A percentile compares a stretch with the other conserved stretches of the same genome.
phyloP scores from a whole-genome alignment of 2,113 vertebrate genomes.

The Pygoscelis adeliae region DNA sequence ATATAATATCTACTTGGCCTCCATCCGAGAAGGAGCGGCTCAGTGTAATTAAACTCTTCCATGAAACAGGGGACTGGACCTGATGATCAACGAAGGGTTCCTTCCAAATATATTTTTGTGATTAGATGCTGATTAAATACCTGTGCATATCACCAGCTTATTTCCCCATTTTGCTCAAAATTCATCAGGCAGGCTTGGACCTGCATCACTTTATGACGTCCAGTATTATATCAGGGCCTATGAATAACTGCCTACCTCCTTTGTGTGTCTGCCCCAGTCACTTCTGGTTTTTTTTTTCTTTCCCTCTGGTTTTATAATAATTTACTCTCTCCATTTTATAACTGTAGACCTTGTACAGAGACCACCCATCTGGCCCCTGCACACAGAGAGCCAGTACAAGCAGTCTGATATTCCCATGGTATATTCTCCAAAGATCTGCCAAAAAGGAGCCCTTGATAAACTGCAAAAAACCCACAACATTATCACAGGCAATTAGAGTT shows the following conservation, averaged over 20 bases:
- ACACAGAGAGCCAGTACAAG: neutral
- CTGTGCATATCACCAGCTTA: neutral
- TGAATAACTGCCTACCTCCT: neutral
- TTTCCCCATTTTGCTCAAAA: neutral
- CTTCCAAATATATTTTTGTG: neutral
- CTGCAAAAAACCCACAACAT: neutral
- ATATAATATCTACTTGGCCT: neutral
- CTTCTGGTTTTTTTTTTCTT: neutral
- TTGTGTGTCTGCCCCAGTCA: neutral
- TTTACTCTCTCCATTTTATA: neutral
- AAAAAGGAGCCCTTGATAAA: neutral
- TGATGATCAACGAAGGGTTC: neutral
- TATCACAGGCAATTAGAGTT: neutral
- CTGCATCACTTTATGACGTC: neutral
- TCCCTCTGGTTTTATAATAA: neutral
- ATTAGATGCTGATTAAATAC: constrained; percentile 41
- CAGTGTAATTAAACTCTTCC: neutral
- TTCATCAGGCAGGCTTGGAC: neutral
- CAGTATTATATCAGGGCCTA: neutral
- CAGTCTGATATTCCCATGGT: neutral
- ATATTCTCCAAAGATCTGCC: neutral
- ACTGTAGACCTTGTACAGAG: neutral
- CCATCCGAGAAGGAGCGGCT: neutral
- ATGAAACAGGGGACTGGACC: neutral
- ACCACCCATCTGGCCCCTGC: neutral